Percentiles rank a stretch among this genome's conserved stretches.
Evolutionary conservation across 2,888 invertebrate genomes (phyloP).

Genomic region (Drosophila prostipennis): DNA sequence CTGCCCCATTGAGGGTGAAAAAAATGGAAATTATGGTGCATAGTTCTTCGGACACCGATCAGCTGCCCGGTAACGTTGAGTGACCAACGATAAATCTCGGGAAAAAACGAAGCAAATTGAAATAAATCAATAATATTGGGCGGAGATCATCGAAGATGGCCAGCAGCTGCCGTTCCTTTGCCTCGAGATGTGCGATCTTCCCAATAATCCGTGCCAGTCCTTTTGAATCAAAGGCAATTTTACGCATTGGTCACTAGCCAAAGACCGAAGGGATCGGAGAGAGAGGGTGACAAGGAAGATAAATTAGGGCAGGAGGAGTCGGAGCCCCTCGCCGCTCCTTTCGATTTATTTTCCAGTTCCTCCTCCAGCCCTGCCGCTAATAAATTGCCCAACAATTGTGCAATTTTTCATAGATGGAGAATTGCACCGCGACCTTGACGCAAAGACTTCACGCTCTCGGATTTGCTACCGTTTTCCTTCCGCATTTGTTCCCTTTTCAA

Average conservation of each 20-base stretch:
- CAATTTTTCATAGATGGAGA: slow-evolving; percentile 66
- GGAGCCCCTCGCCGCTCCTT: neutral
- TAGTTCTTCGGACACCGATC: neutral
- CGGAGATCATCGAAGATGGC: slow-evolving; percentile 22
- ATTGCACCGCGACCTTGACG: slow-evolving; percentile 24
- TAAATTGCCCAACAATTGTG: slow-evolving; percentile 81
- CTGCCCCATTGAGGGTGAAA: slow-evolving; percentile 18
- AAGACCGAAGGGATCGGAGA: neutral
- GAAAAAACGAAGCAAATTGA: slow-evolving; percentile 42
- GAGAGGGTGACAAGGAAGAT: slow-evolving; percentile 51
- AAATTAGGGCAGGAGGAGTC: slow-evolving; percentile 66
- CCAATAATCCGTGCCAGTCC: slow-evolving; percentile 59
- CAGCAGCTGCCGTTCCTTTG: slow-evolving; percentile 25
- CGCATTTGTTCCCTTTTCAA: neutral
- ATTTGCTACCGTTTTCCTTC: slow-evolving; percentile 42
- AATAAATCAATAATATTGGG: slow-evolving; percentile 67
- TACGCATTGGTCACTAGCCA: slow-evolving; percentile 71
- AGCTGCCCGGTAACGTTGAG: slow-evolving; percentile 18
- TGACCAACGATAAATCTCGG: slow-evolving; percentile 54
- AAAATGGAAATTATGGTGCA: slow-evolving; percentile 13
- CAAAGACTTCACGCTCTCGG: slow-evolving; percentile 37
- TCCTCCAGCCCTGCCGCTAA: slow-evolving; percentile 49
- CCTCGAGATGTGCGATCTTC: slow-evolving; percentile 33
- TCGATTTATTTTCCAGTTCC: slow-evolving; percentile 14
- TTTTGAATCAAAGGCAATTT: slow-evolving; percentile 68